Evolutionary conservation across 2,888 invertebrate genomes (phyloP), one percentile per base, ranked within the genome.

Genomic region (Zaprionus bogoriensis): DNA sequence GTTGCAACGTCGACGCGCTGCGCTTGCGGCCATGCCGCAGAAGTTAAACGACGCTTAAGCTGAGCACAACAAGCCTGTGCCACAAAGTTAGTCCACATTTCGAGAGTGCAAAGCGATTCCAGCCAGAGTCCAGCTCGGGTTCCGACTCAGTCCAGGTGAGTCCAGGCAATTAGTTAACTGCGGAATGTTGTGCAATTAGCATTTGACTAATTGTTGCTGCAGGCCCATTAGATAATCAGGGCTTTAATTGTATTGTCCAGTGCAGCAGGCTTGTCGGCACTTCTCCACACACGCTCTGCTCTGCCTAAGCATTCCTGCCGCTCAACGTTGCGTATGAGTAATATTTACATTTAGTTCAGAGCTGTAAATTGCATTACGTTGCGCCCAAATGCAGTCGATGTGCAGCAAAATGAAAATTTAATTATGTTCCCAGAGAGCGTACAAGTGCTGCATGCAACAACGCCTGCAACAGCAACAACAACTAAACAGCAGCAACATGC

Each of bases 41-140:
- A 80, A 73, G 78, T 77, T 66, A 75, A 63, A 62, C 76, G 84
- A 28, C 67, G 77, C 77, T 80, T 83, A 77, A 80, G 42, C 81
- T 41, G 84, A 73, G 63, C 84, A 83, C 83, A 83, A 79, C 84
- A 77, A 72, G 75, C 59, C 79, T 39, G 10, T 61, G 28, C 60
- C 39, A 27, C 42, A 66, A 19, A 55, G 9, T 32, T 53, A 64
- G 68, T 50, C 59, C 68, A 23, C 19, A 28, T 17, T 53, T 45
- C n/a, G 30, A 41, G 23, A 14, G 32, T 36, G 32, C 32, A 17
- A 7, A n/a, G n/a, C n/a, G n/a, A n/a, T n/a, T n/a, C n/a, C n/a
- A n/a, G n/a, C n/a, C n/a, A n/a, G n/a, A n/a, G n/a, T 9, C 32
- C 7, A 14, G 4, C 32, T 6, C 32, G 14, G 4, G 7, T 1